Conservation (phyloP, 2,113 vertebrate genomes). For the Petaurus breviceps region DNA sequence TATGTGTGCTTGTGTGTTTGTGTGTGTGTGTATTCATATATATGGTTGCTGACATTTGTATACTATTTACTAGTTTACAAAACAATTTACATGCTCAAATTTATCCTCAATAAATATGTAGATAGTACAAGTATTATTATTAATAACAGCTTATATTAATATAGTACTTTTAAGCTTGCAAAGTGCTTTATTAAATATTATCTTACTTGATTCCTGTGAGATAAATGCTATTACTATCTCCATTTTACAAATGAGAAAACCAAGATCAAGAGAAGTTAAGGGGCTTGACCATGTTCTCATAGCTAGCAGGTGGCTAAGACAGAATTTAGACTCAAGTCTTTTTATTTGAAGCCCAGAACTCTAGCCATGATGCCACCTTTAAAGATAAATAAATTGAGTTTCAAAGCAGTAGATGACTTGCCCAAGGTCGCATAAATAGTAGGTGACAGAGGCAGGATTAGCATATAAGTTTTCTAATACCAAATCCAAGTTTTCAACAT, state of each 20-base stretch:
- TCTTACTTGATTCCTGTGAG: neutral
- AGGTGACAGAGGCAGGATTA: neutral
- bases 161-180: neutral
- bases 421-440: too few species aligned
- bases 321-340: neutral
- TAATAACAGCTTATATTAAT: neutral
- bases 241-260: neutral
- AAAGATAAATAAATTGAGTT: neutral
- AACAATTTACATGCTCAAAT: neutral
- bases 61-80: neutral
- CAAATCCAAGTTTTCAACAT: neutral
- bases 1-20: neutral
- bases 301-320: neutral
- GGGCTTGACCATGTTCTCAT: neutral
- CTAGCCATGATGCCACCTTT: neutral
- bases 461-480: neutral
- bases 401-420: neutral
- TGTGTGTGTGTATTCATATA: neutral
- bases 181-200: neutral
- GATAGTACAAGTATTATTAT: neutral
- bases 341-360: neutral
- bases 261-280: neutral
- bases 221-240: neutral
- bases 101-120: neutral
- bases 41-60: neutral